phyloP scores from a whole-genome alignment of 2,888 invertebrate species.

The Torymus texanus region DNA sequence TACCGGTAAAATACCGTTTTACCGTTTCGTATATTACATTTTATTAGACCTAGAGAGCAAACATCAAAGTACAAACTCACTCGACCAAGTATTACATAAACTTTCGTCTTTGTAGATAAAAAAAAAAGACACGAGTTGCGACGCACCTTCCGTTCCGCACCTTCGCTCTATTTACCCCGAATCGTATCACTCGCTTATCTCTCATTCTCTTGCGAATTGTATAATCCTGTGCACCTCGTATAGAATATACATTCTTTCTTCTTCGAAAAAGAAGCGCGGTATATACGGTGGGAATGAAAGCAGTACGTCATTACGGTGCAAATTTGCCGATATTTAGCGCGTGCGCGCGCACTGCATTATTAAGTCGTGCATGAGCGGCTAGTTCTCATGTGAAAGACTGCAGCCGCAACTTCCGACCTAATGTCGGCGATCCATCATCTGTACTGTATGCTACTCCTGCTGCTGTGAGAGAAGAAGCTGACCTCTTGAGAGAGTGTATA shows the following conservation, averaged over 20 bases:
- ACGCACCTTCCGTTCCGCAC: background rate
- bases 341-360: slow-evolving; percentile 65
- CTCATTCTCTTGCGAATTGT: background rate
- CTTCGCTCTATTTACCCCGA: slow-evolving; percentile 28
- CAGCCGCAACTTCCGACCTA: slow-evolving; percentile 67
- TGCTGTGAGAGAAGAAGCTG: slow-evolving; percentile 59
- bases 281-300: slow-evolving; percentile 25
- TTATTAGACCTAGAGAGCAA: too few relatives aligned
- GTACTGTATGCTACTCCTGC: slow-evolving; percentile 62
- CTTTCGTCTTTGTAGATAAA: too few relatives aligned
- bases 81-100: too few relatives aligned
- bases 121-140: too few relatives aligned
- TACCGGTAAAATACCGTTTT: too few relatives aligned
- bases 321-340: slow-evolving; percentile 44
- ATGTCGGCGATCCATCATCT: slow-evolving; percentile 71
- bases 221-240: slow-evolving; percentile 7
- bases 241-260: too few relatives aligned
- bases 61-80: too few relatives aligned
- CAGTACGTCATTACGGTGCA: slow-evolving; percentile 35
- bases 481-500: slow-evolving; percentile 48
- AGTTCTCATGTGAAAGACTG: slow-evolving; percentile 67
- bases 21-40: too few relatives aligned
- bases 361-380: slow-evolving; percentile 65
- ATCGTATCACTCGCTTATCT: background rate
- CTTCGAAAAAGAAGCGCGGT: background rate